Base-by-base conservation (phyloP, 2,888 invertebrate species). In the Phyllotreta striolata region DNA sequence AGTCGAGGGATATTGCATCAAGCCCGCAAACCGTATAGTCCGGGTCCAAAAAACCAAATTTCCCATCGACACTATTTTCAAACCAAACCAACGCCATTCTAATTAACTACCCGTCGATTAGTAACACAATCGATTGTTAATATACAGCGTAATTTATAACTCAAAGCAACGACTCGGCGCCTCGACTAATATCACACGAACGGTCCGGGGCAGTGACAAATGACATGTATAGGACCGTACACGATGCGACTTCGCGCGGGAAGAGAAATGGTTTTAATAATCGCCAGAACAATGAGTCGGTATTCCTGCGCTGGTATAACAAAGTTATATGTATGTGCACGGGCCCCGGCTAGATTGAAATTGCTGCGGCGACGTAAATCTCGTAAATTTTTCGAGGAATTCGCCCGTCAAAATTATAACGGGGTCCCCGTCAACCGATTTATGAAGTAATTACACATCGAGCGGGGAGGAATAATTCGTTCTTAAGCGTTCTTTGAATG, bases 261-360 rank as follows among this genome's bases (percentile, higher is more conserved):
- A 68, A 73, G 71, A 70, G 67, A 70, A 70, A 72, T 72, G 72
- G 70, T 67, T 70, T 70, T 69, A 70, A 70, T 70, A 71, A 70
- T 66, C 67, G 67, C 62, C 64, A 61, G 68, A 69, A 71, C 71
- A 67, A 67, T 67, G 68, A 67, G 70, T 60, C 61, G 66, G 67
- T 67, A 67, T 67, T 69, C 62, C 66, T 58, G 65, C 63, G 46
- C 59, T 59, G 46, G 63, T 66, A n/a, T n/a, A 66, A 67, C 69
- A 64, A 63, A 67, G 67, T 69, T 64, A 66, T 64, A 69, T 69
- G 49, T 65, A 66, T 64, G 67, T 69, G 49, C 62, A 58, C 62
- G 66, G 52, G 44, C 54, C n/a, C n/a, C 43, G 14, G 63, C 62
- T 65, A 62, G 69, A 67, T 69, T 65, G 66, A 62, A 69, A 67